Conservation (phyloP, 2,113 vertebrate species). For the Xyrauchen texanus region DNA sequence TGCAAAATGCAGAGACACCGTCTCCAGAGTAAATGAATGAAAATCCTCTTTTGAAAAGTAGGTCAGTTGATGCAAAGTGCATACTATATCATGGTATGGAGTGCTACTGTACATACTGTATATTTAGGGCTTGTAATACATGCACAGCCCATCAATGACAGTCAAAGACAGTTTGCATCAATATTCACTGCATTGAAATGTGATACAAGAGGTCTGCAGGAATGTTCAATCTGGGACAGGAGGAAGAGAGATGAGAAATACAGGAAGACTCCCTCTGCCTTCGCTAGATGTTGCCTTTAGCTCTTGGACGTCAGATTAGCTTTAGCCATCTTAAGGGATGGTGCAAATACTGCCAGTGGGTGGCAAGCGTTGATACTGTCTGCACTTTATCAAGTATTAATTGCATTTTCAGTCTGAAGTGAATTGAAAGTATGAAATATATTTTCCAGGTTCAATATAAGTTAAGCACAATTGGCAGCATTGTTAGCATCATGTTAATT, state of each 20-base stretch:
- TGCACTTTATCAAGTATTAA: not conserved
- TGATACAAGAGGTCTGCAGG: not conserved
- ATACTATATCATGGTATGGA: slow-evolving; percentile 40
- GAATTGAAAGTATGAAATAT: not conserved
- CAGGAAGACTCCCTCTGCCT: not conserved
- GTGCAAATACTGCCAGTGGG: slow-evolving; percentile 5
- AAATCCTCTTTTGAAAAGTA: slow-evolving; percentile 68
- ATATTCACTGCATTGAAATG: not conserved
- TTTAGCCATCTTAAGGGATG: slow-evolving; percentile 38
- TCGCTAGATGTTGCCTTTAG: slow-evolving; percentile 30
- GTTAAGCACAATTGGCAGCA: no score
- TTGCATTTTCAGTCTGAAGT: not conserved
- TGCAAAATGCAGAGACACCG: slow-evolving; percentile 37
- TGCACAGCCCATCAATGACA: not conserved
- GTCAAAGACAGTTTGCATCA: not conserved
- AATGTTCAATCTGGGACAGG: not conserved
- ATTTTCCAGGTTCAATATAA: no score
- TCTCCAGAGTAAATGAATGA: slow-evolving; percentile 49
- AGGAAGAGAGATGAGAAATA: slow-evolving; percentile 5
- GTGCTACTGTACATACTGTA: not conserved
- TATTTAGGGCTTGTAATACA: not conserved
- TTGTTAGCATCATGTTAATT: no score
- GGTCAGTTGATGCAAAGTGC: slow-evolving; percentile 65
- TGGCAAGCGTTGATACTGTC: slow-evolving; percentile 6
- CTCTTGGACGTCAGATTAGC: slow-evolving; percentile 24